phyloP scores from a whole-genome alignment of 2,113 vertebrate species.

The Varanus salvator region DNA sequence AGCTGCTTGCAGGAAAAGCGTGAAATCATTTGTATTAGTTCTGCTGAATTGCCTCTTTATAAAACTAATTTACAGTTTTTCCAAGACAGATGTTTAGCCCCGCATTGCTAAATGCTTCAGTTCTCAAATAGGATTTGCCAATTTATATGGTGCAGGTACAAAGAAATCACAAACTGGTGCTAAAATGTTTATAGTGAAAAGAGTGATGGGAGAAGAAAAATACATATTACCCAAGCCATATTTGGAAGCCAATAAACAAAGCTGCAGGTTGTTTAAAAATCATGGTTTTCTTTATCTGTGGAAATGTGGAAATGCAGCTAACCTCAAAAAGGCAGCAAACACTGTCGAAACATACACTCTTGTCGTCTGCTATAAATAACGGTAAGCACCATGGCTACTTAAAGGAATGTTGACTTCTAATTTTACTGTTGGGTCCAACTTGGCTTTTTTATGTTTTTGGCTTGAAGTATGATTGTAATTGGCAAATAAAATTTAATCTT shows the following conservation, averaged over 20 bases:
- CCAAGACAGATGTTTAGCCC: constrained; percentile 61
- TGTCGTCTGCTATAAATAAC: constrained; percentile 24
- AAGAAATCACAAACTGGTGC: constrained; percentile 57
- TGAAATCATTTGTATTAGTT: constrained; percentile 64
- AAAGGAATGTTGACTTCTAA: constrained; percentile 8
- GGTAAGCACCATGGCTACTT: background rate
- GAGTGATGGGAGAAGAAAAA: constrained; percentile 18
- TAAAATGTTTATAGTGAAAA: constrained; percentile 49
- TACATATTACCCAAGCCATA: background rate
- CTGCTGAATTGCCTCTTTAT: constrained; percentile 56
- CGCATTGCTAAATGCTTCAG: constrained; percentile 50
- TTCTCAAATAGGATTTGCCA: constrained; percentile 53
- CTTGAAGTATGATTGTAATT: background rate
- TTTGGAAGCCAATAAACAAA: constrained; percentile 21
- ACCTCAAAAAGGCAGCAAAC: constrained; percentile 29
- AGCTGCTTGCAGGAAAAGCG: constrained; percentile 55
- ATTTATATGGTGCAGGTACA: constrained; percentile 57
- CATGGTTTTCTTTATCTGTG: background rate
- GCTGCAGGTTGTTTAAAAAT: constrained; percentile 29
- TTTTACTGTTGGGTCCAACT: constrained; percentile 29
- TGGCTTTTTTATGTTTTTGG: background rate
- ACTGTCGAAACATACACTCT: constrained; percentile 10
- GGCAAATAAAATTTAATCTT: constrained; percentile 8
- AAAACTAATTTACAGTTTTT: constrained; percentile 66
- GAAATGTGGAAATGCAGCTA: constrained; percentile 27